Evolutionary conservation across 2,113 vertebrate species (phyloP), one percentile per base, ranked within the genome.

Genomic region (Lycocorax pyrrhopterus): DNA sequence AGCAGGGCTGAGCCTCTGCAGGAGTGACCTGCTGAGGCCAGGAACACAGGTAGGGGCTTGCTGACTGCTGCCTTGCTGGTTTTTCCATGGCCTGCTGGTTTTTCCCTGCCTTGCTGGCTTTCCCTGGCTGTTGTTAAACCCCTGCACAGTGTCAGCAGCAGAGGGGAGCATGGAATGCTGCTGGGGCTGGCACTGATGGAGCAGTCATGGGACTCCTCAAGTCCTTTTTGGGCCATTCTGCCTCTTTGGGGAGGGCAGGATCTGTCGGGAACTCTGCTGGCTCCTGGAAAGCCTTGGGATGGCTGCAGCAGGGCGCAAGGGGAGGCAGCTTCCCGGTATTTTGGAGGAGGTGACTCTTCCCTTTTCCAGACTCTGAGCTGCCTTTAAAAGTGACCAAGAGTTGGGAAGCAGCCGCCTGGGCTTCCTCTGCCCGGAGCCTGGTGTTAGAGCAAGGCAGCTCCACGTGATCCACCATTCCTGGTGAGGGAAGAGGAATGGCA

Each of bases 391-490:
- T 33, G 25, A 27, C 63, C 22, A 6, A 2, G 63, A 77, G 47
- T 22, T 3, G 3, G 30, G 43, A 60, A 59, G 46, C 5, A 1
- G 23, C 41, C 0, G 0, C 56, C 51, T 21, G 44, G 62, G 53
- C 22, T 49, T 62, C 13, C 43, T 63, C 23, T 67, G 6, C 56
- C 43, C 4, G 0, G 23, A 74, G 43, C 47, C 25, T 55, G 46
- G 13, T 18, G 59, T 66, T 35, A 18, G 29, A 62, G 39, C 26
- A 7, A 30, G 49, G 51, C 84, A 60, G 46, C 35, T 4, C 15
- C 1, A 12, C 1, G 1, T 2, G 44, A 32, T 41, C 60, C 3
- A 8, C 69, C 3, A 1, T 37, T 52, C 51, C 64, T 17, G 2
- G 51, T 0, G 1, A 44, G 58, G 75, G 56, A 60, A 7, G 26